These are phyloP conservation scores for Bungarus multicinctus DNA, from an alignment of 2,113 vertebrate species.

Conservation along the genomic window DNA sequence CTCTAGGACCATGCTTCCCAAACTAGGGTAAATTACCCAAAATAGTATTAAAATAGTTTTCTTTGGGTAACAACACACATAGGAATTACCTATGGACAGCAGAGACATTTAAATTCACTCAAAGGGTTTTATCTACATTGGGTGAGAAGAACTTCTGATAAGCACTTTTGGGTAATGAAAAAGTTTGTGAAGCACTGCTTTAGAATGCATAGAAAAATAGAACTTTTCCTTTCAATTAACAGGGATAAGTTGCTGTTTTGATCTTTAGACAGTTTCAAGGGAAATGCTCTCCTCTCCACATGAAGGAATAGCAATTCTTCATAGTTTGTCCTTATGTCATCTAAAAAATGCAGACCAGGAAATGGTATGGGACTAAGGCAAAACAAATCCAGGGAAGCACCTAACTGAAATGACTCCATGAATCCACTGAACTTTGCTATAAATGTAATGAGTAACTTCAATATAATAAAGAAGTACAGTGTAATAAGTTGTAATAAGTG, in stretches of 20 bases:
- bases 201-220: background rate
- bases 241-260: background rate
- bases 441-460: background rate
- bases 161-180: background rate
- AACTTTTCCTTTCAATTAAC: background rate
- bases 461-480: background rate
- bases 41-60: background rate
- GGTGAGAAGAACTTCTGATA: background rate
- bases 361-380: background rate
- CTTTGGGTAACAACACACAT: background rate
- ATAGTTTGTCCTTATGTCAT: background rate
- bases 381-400: background rate
- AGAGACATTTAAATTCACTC: background rate
- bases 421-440: background rate
- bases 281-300: background rate
- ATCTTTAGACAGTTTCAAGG: background rate
- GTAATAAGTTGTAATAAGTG: background rate
- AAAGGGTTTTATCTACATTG: background rate
- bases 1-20: slow-evolving; percentile 38
- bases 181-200: background rate
- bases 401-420: background rate
- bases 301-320: background rate
- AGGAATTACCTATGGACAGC: background rate
- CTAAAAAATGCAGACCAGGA: background rate
- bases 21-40: background rate